A percentile compares a stretch with the other conserved stretches of the same genome.
These are phyloP conservation scores for Brachypteracias leptosomus DNA, from an alignment of 2,113 vertebrate genomes.

Conservation along the genomic window DNA sequence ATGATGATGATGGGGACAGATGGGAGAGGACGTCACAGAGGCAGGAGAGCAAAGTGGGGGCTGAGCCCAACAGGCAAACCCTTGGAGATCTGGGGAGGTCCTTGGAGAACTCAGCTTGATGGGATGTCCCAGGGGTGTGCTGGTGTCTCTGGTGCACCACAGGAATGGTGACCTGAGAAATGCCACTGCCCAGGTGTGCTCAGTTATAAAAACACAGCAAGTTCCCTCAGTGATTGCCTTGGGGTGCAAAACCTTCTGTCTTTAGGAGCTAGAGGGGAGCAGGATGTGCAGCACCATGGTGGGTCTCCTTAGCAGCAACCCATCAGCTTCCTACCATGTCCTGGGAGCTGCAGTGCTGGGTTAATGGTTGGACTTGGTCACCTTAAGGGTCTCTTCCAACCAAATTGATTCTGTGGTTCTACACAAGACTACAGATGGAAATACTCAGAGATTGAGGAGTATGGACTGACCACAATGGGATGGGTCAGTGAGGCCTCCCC, in stretches of 20 bases:
- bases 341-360: background rate
- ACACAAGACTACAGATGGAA: background rate
- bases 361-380: background rate
- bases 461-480: background rate
- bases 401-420: background rate
- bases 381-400: background rate
- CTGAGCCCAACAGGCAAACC: background rate
- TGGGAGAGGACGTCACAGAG: constrained; percentile 42
- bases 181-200: rapidly evolving
- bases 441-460: rapidly evolving
- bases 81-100: background rate
- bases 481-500: background rate
- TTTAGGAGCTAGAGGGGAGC: background rate
- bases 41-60: background rate
- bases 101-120: background rate
- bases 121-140: too few species aligned
- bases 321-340: background rate
- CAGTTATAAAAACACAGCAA: background rate
- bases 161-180: background rate
- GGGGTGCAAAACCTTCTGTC: background rate
- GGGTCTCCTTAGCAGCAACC: background rate
- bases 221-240: background rate
- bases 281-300: background rate
- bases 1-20: background rate
- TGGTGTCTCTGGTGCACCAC: too few species aligned